phyloP scores from a whole-genome alignment of 2,888 invertebrate genomes.

The Perdita meconis region DNA sequence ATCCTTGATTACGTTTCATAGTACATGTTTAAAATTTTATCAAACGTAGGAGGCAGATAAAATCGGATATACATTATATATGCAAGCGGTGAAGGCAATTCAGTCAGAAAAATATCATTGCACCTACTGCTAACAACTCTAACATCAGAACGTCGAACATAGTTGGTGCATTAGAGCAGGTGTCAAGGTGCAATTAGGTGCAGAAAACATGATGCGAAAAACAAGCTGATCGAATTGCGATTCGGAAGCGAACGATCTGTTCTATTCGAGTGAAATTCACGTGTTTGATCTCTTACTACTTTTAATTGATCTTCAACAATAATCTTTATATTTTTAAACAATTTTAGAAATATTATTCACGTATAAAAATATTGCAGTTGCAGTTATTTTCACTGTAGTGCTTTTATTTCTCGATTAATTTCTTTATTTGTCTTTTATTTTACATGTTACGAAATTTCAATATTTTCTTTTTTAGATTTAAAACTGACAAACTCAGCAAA shows the following conservation, averaged over 20 bases:
- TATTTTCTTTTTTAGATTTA: too few species aligned
- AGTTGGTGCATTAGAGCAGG: constrained; percentile 25
- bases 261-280: constrained; percentile 22
- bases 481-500: too few species aligned
- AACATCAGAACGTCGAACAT: constrained; percentile 38
- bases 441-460: too few species aligned
- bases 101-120: constrained; percentile 21
- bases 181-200: constrained; percentile 38
- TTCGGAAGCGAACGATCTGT: constrained; percentile 4
- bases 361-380: too few species aligned
- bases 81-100: constrained; percentile 26
- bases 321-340: too few species aligned
- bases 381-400: too few species aligned
- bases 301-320: too few species aligned
- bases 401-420: too few species aligned
- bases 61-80: constrained; percentile 11
- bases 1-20: background rate
- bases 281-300: background rate
- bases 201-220: constrained; percentile 42
- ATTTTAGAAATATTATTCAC: too few species aligned
- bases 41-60: background rate
- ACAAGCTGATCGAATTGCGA: constrained; percentile 17
- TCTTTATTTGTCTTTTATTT: too few species aligned
- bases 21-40: background rate
- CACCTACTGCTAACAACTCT: constrained; percentile 24